Evolutionary conservation across 1,140 invertebrate genomes (phyloP), one percentile per base, ranked within the genome.

Genomic region (Adoxophyes honmai): DNA sequence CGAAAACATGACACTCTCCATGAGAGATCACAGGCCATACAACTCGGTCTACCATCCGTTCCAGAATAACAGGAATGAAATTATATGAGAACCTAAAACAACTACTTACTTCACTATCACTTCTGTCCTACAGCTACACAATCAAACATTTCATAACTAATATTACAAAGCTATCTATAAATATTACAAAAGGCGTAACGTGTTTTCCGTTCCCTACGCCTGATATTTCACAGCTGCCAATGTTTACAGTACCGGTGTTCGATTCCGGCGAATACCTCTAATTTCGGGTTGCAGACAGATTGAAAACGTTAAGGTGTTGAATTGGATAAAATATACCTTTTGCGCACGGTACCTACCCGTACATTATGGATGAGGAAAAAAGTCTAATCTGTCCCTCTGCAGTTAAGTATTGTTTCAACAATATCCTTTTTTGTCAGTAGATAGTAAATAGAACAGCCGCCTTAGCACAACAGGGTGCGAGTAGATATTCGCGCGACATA

Each of bases 211-310:
- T 48, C 42, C 16, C 21, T 18, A 48, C 21, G 21, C 42, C 42
- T 48, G 42, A 48, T 18, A 48, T 16, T n/a, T n/a, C 8, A 5
- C 42, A 48, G 42, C 42, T 13, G 42, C 1, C 21, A 28, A 28
- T 48, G 42, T 48, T 48, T 48, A 48, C 42, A 48, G 10, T 48
- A 28, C 21, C 21, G 21, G 10, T 6, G 42, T 48, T 48, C 42
- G 42, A 48, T 48, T 48, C 42, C 21, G 42, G 42, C 18, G 42
- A 48, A 48, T 48, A 11, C 42, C 39, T 44, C 15, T 48, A 48
- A 48, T 28, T 48, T 28, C 11, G 42, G 21, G 1, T 48, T 21
- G 42, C 21, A 18, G 42, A 48, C 28, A 11, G 42, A 48, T 48
- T 48, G 42, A 18, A 48, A 48, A 11, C 42, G 21, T 16, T 48